phyloP scores from a whole-genome alignment of 2,888 invertebrate genomes.

The Rugalucina vietnamica region DNA sequence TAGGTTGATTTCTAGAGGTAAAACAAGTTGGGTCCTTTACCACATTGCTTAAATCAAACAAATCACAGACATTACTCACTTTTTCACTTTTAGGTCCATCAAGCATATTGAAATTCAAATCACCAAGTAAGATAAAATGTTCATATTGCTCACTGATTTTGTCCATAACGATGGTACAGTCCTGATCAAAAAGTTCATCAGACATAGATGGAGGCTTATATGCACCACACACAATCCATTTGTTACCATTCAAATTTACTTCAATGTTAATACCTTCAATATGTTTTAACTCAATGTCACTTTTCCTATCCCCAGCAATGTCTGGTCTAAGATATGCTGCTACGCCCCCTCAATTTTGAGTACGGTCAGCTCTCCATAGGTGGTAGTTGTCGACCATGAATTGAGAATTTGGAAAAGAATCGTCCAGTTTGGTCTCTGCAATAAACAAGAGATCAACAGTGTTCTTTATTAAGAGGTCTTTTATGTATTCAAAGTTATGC shows the following conservation, averaged over 20 bases:
- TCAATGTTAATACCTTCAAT: slow-evolving; percentile 37
- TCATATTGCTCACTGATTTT: slow-evolving; percentile 28
- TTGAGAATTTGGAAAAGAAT: slow-evolving; percentile 38
- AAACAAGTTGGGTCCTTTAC: slow-evolving; percentile 36
- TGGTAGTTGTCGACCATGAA: slow-evolving; percentile 24
- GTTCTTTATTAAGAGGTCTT: slow-evolving; percentile 10
- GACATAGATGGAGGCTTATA: slow-evolving; percentile 32
- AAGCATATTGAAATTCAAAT: slow-evolving; percentile 34
- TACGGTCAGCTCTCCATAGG: slow-evolving; percentile 27
- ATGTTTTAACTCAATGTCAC: slow-evolving; percentile 5
- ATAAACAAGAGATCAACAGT: slow-evolving; percentile 29
- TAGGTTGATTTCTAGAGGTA: background rate
- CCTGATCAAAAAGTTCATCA: slow-evolving; percentile 3
- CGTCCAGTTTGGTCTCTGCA: slow-evolving; percentile 39
- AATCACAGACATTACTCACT: slow-evolving; percentile 23
- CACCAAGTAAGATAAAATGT: slow-evolving; percentile 24
- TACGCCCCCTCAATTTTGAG: slow-evolving; percentile 35
- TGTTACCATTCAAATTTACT: slow-evolving; percentile 8
- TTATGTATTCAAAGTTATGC: slow-evolving; percentile 19
- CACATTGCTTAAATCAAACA: slow-evolving; percentile 35
- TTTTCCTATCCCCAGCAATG: slow-evolving; percentile 27
- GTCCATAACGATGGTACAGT: slow-evolving; percentile 18
- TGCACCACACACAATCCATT: slow-evolving; percentile 30
- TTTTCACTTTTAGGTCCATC: background rate
- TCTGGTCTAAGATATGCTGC: slow-evolving; percentile 29